Evolutionary conservation across 2,113 vertebrate species (phyloP).

Genomic region (Vulpes lagopus): DNA sequence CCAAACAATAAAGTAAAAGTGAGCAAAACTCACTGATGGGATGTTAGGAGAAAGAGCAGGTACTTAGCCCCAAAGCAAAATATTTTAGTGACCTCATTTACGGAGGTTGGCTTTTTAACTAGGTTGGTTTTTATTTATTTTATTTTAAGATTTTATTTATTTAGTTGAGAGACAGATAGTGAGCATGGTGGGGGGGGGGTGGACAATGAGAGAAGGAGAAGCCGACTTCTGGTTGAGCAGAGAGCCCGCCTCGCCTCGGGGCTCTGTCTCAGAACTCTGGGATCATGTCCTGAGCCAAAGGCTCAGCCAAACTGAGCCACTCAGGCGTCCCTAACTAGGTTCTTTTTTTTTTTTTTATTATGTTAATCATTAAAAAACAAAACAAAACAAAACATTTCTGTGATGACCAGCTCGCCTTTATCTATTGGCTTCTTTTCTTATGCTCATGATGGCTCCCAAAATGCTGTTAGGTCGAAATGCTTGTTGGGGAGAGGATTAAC

Average conservation of each 20-base stretch:
- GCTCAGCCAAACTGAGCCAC: neutral
- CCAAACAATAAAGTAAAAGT: neutral
- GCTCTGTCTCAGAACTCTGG: neutral
- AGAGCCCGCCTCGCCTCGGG: neutral
- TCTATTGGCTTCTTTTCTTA: neutral
- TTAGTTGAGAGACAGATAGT: no score
- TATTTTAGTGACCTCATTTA: neutral
- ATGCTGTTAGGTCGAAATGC: neutral
- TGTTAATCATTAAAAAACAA: neutral
- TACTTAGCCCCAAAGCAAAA: neutral
- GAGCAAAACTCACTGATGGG: slow-evolving; percentile 46
- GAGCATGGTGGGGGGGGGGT: neutral
- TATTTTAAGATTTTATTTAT: neutral
- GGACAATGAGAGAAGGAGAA: neutral
- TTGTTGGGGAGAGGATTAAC: neutral
- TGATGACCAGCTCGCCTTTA: no score
- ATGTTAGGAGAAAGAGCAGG: neutral
- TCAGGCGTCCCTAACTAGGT: neutral
- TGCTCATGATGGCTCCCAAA: neutral
- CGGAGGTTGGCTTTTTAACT: neutral
- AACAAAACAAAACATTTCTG: neutral
- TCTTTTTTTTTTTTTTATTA: neutral
- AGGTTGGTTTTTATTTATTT: neutral
- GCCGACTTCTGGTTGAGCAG: neutral
- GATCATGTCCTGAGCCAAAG: neutral